These are phyloP conservation scores for Schizaphis graminum DNA, from an alignment of 2,888 invertebrate genomes.

Conservation along the genomic window DNA sequence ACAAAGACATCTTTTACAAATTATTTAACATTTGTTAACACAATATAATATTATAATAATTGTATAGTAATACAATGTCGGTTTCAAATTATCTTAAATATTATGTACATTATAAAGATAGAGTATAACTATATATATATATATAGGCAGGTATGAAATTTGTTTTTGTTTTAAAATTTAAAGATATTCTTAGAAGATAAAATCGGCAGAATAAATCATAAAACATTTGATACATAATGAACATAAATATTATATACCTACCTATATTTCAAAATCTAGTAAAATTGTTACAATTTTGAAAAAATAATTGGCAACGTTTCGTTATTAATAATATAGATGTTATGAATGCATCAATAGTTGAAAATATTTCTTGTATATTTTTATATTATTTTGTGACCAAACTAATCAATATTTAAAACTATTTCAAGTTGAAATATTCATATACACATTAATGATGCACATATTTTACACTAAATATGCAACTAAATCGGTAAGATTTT, in stretches of 20 bases:
- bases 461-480: background rate
- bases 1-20: background rate
- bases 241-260: background rate
- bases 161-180: background rate
- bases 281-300: background rate
- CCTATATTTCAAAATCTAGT: background rate
- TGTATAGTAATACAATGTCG: conserved; percentile 19
- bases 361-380: background rate
- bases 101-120: background rate
- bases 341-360: background rate
- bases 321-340: background rate
- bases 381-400: background rate
- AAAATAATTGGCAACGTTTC: background rate
- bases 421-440: background rate
- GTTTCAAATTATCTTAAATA: background rate
- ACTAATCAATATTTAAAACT: background rate
- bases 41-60: conserved; percentile 18
- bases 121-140: background rate
- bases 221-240: background rate
- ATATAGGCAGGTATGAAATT: background rate
- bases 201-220: background rate
- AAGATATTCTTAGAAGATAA: background rate
- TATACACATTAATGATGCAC: background rate
- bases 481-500: background rate
- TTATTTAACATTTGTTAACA: background rate